A percentile compares a stretch with the other conserved stretches of the same genome.
These are phyloP conservation scores for Carcinoscorpius rotundicauda DNA, from an alignment of 1,140 invertebrate species.

Conservation along the genomic window DNA sequence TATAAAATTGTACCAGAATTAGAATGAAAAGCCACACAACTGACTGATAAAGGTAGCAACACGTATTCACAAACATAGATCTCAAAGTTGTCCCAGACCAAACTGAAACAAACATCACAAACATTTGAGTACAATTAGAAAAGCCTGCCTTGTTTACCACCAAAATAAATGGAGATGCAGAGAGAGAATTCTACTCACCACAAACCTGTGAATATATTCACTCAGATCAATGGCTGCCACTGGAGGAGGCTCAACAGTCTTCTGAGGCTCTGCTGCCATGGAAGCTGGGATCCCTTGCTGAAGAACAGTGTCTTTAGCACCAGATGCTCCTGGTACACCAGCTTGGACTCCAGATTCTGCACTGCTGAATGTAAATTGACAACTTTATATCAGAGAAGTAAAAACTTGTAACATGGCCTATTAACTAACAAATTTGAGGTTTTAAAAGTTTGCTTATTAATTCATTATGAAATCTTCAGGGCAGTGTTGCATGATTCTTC, in stretches of 20 bases:
- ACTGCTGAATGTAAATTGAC: background rate
- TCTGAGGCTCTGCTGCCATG: slow-evolving; percentile 9
- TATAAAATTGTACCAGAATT: no score
- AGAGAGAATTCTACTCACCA: slow-evolving; percentile 18
- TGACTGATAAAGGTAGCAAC: no score
- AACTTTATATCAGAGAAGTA: background rate
- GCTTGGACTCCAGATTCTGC: slow-evolving; percentile 1
- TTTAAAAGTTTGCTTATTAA: background rate
- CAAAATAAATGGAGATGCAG: background rate
- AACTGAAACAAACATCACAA: slow-evolving; percentile 7
- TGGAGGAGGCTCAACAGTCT: slow-evolving; percentile 12
- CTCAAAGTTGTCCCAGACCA: slow-evolving; percentile 1
- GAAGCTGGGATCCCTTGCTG: background rate
- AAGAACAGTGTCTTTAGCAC: background rate
- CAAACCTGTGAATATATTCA: slow-evolving; percentile 22
- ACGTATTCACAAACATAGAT: no score
- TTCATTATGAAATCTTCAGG: no score
- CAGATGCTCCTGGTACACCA: background rate
- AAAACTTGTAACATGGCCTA: background rate
- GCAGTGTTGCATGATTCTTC: no score
- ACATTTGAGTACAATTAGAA: slow-evolving; percentile 3
- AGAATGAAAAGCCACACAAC: no score
- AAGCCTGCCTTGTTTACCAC: slow-evolving; percentile 4
- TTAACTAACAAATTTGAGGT: slow-evolving; percentile 22
- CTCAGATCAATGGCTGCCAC: slow-evolving; percentile 19